Evolutionary conservation across 2,888 invertebrate genomes (phyloP), one percentile per base, ranked within the genome.

Genomic region (Drosophila infuscata): DNA sequence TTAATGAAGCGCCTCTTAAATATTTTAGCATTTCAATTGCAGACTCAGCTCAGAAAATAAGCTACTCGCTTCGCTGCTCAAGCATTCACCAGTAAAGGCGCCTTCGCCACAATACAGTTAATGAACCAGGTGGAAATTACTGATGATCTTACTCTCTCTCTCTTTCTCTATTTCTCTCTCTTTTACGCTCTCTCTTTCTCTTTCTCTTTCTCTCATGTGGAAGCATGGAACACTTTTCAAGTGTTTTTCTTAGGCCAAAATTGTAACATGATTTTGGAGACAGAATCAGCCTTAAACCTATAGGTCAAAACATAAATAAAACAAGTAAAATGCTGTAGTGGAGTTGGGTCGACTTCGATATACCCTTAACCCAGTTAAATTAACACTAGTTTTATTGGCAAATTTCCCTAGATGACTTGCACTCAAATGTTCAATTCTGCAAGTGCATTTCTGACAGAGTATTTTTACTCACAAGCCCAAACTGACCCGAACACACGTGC

Each of bases 181-280:
- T 12, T 33, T 3, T 11, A n/a, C 35, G 11, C 35, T 5, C 11
- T 4, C 35, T 6, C 35, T 6, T 2, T 35, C 35, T 15, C 4
- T 2, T 11, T 9, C 41, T n/a, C 9, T 9, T 0, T 7, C 7
- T 25, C 0, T 25, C 25, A 25, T 0, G 15, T 25, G 25, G 0
- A 15, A 20, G 3, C 25, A 12, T 25, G 15, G 1, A 46, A 46
- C 15, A 0, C 15, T 15, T 15, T 15, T 2, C 12, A 20, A 7
- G 3, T 20, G 20, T 12, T 20, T 12, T 20, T 46, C 7, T 15
- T 46, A 8, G 0, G 3, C 38, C 38, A 38, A 8, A 17, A 17
- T 8, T 3, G 17, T 3, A 12, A 7, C 20, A 7, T 46, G 20
- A 15, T 15, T 46, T 43, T 43, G 15, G 20, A 20, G 20, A 3